Conservation (phyloP, 1,140 invertebrate species). For the Meloidogyne chitwoodi region DNA sequence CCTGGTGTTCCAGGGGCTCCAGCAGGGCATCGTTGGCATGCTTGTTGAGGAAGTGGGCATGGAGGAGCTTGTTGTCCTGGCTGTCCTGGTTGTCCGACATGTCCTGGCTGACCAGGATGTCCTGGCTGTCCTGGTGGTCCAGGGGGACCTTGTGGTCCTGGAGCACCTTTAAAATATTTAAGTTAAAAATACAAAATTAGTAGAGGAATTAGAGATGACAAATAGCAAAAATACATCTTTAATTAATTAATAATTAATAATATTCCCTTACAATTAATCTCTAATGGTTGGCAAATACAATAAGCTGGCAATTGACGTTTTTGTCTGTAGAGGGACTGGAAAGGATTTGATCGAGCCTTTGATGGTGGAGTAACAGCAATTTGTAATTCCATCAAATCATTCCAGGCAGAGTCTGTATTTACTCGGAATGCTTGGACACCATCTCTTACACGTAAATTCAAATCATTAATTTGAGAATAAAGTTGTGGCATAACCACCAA, state of each 20-base stretch:
- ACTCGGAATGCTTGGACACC: conserved; percentile 40
- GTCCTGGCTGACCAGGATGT: conserved; percentile 20
- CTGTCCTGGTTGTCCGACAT: conserved; percentile 15
- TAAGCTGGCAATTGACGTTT: conserved; percentile 24
- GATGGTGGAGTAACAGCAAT: conserved; percentile 39
- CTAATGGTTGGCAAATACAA: not conserved
- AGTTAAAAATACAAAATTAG: not conserved
- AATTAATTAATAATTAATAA: not conserved
- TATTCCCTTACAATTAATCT: not conserved
- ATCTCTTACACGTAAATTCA: conserved; percentile 31
- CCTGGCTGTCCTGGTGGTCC: conserved; percentile 27
- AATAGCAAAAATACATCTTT: not conserved
- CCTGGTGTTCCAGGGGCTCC: conserved; percentile 33
- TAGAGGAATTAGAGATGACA: not conserved
- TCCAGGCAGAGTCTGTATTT: conserved; percentile 44
- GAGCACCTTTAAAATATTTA: conserved; percentile 1
- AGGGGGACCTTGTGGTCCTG: conserved; percentile 21
- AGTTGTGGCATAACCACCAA: conserved; percentile 34
- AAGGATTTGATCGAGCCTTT: conserved; percentile 42
- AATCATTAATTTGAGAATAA: conserved; percentile 33
- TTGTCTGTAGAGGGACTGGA: conserved; percentile 43
- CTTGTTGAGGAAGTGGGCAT: not conserved
- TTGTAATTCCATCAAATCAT: conserved; percentile 46
- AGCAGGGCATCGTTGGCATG: conserved; percentile 20
- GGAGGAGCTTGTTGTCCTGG: conserved; percentile 14